These are phyloP conservation scores for Dendronephthya gigantea DNA, from an alignment of 64 coral and sea anemone genomes.

Conservation along the genomic window DNA sequence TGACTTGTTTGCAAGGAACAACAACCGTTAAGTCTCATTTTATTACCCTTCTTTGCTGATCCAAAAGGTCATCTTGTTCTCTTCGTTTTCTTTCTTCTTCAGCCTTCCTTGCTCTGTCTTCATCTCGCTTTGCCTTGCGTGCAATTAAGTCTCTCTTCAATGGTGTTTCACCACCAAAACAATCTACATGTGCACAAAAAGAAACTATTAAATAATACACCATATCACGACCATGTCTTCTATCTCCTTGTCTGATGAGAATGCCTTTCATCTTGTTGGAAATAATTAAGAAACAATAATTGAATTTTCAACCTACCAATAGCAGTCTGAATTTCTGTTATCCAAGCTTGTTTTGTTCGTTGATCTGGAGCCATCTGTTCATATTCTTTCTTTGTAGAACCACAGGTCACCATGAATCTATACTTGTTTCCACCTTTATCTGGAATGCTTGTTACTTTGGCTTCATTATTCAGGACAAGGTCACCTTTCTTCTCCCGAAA, in stretches of 20 bases:
- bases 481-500: slow-evolving; percentile 66
- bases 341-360: slow-evolving; percentile 74
- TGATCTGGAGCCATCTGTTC: slow-evolving; percentile 70
- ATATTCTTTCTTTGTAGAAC: slow-evolving; percentile 42
- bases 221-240: too few relatives aligned
- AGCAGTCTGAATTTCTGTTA: slow-evolving; percentile 63
- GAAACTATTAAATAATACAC: background rate
- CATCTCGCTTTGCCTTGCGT: slow-evolving; percentile 56
- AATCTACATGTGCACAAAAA: slow-evolving; percentile 19
- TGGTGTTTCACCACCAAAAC: slow-evolving; percentile 47
- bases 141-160: slow-evolving; percentile 61
- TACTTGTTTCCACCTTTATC: slow-evolving; percentile 37
- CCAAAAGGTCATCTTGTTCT: slow-evolving; percentile 65
- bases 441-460: slow-evolving; percentile 46
- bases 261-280: too few relatives aligned
- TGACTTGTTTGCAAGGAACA: too few relatives aligned
- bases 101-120: slow-evolving; percentile 47
- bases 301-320: slow-evolving; percentile 45
- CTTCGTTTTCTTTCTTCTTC: slow-evolving; percentile 63
- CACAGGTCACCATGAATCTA: slow-evolving; percentile 59
- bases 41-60: slow-evolving; percentile 53
- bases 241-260: background rate
- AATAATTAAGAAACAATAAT: too few relatives aligned
- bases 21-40: too few relatives aligned
- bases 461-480: slow-evolving; percentile 40